Conservation (phyloP, 2,113 vertebrate genomes). For the Riparia riparia region DNA sequence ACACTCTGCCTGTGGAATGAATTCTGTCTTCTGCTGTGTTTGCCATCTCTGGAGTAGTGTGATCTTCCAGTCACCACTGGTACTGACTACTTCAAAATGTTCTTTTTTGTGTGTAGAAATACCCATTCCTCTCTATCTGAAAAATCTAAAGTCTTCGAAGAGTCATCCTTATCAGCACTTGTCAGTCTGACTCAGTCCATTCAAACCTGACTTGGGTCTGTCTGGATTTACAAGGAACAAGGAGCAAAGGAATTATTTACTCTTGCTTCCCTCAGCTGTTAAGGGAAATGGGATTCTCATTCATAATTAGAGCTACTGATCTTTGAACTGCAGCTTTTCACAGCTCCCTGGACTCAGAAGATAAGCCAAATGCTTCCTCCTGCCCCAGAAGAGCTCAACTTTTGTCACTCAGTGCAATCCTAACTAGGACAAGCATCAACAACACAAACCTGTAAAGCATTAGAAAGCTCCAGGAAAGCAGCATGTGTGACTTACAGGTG, state of each 20-base stretch:
- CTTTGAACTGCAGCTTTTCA: constrained; percentile 7
- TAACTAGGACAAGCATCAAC: not conserved
- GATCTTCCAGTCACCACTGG: not conserved
- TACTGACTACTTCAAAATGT: not conserved
- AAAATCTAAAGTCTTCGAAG: not conserved
- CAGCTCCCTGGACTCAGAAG: not conserved
- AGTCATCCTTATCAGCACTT: not conserved
- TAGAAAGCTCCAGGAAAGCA: not conserved
- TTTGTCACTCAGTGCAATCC: not conserved
- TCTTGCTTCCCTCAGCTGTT: not conserved
- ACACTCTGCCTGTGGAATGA: not conserved
- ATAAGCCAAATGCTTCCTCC: not conserved
- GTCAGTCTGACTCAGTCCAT: constrained; percentile 2
- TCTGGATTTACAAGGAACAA: not conserved
- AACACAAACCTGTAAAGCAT: not conserved
- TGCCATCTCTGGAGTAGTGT: not conserved
- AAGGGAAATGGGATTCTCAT: not conserved
- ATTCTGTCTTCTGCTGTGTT: not conserved
- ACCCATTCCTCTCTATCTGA: not conserved
- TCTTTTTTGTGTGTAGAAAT: not conserved
- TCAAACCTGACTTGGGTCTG: not conserved
- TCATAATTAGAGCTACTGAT: constrained; percentile 12
- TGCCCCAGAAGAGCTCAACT: not conserved
- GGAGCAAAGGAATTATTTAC: not conserved
- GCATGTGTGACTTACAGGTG: not conserved